Evolutionary conservation across 2,888 invertebrate species (phyloP).

Genomic region (Trilocha varians): DNA sequence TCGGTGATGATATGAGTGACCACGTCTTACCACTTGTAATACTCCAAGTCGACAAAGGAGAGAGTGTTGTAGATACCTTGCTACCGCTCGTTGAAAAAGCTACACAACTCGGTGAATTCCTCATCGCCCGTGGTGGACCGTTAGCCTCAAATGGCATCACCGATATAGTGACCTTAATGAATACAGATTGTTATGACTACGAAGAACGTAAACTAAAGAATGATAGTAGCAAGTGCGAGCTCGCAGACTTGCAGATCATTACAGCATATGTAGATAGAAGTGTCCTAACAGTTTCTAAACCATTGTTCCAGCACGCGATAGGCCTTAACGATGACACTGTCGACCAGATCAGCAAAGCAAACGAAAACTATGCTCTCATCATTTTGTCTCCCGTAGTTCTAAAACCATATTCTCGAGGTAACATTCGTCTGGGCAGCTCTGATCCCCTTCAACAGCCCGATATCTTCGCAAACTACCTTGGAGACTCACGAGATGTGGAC

Average conservation of each 20-base stretch:
- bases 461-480: constrained; percentile 38
- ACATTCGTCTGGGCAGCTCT: constrained; percentile 28
- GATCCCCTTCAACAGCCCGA: constrained; percentile 28
- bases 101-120: constrained; percentile 16
- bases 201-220: constrained; percentile 18
- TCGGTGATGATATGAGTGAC: constrained; percentile 41
- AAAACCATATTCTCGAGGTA: constrained; percentile 32
- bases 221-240: constrained; percentile 26
- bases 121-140: constrained; percentile 22
- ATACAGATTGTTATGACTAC: constrained; percentile 38
- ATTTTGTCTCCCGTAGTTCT: constrained; percentile 30
- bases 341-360: constrained; percentile 25
- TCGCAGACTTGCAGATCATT: constrained; percentile 37
- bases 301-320: constrained; percentile 15
- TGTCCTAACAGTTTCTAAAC: constrained; percentile 12
- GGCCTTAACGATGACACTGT: constrained; percentile 20
- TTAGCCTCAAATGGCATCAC: constrained; percentile 39
- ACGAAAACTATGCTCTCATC: constrained; percentile 24
- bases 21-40: constrained; percentile 32
- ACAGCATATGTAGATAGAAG: constrained; percentile 28
- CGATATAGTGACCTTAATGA: constrained; percentile 32
- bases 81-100: constrained; percentile 6
- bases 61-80: constrained; percentile 8
- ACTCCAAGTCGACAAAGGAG: constrained; percentile 23
- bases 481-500: constrained; percentile 30